phyloP scores from a whole-genome alignment of 2,113 vertebrate genomes.

The Ranitomeya variabilis region DNA sequence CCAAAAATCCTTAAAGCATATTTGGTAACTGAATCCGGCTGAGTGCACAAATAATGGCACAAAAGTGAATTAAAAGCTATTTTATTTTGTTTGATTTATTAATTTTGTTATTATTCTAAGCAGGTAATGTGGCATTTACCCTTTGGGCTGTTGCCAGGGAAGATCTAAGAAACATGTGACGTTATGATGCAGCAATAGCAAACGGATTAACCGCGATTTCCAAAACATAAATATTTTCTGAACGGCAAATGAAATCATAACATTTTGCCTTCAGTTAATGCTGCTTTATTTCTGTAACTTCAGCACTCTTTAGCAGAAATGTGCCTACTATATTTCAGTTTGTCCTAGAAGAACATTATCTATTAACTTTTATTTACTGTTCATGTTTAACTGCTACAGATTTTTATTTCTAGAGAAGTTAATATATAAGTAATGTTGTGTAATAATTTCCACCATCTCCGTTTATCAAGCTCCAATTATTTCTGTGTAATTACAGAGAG shows the following conservation, averaged over 20 bases:
- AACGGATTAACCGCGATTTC: slow-evolving; percentile 21
- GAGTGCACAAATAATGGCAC: slow-evolving; percentile 9
- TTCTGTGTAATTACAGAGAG: background rate
- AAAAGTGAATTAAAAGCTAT: slow-evolving; percentile 7
- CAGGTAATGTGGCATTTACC: slow-evolving; percentile 17
- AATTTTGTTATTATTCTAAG: slow-evolving; percentile 19
- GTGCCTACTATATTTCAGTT: slow-evolving; percentile 22
- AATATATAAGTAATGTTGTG: slow-evolving; percentile 12
- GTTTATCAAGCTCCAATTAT: slow-evolving; percentile 10
- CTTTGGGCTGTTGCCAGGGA: slow-evolving; percentile 32
- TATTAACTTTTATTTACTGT: slow-evolving; percentile 49
- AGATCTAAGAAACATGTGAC: background rate
- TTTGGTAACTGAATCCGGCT: background rate
- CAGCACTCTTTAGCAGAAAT: slow-evolving; percentile 37
- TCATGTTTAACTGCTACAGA: slow-evolving; percentile 5
- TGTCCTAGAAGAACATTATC: slow-evolving; percentile 5
- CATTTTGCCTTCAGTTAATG: slow-evolving; percentile 21
- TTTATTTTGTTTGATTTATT: slow-evolving; percentile 41
- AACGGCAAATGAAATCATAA: slow-evolving; percentile 24
- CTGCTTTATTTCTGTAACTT: slow-evolving; percentile 46
- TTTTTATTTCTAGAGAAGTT: slow-evolving; percentile 15
- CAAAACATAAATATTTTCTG: slow-evolving; percentile 12
- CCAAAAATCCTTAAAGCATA: background rate
- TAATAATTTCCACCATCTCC: background rate
- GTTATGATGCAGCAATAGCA: background rate